A percentile compares a stretch with the other conserved stretches of the same genome.
Conservation (phyloP, 2,113 vertebrate species). For the Tragelaphus buxtoni region DNA sequence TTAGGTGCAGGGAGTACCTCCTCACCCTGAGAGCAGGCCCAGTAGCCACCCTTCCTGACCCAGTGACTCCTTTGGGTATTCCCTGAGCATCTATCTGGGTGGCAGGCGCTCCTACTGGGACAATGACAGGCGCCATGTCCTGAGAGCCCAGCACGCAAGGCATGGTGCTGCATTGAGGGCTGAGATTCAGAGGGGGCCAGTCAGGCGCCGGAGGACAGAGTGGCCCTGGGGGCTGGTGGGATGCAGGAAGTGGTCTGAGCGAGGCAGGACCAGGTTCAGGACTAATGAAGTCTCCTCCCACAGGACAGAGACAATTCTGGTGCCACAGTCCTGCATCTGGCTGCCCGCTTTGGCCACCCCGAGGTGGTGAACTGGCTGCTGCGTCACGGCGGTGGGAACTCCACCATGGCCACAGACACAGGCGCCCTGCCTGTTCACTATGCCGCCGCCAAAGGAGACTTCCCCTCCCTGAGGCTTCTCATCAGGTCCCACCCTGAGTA, state of each 20-base stretch:
- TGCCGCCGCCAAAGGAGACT: conserved; percentile 97
- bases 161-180: rapidly evolving
- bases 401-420: conserved; percentile 87
- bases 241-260: not conserved
- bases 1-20: not conserved
- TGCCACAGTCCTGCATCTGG: conserved; percentile 94
- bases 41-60: not conserved
- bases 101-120: not conserved
- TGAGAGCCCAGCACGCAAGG: not conserved
- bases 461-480: conserved; percentile 91
- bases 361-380: conserved; percentile 94
- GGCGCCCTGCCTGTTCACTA: conserved; percentile 95
- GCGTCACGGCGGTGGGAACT: conserved; percentile 87
- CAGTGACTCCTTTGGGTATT: rapidly evolving
- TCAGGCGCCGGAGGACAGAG: not conserved
- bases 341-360: conserved; percentile 95
- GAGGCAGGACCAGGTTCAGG: not conserved
- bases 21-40: not conserved
- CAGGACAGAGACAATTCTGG: conserved; percentile 95
- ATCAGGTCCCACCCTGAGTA: conserved; percentile 91
- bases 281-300: not conserved
- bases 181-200: not conserved
- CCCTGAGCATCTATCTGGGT: not conserved
- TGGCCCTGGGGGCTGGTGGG: rapidly evolving
- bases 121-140: rapidly evolving